Percentiles rank a stretch among this genome's conserved stretches.
phyloP scores from a whole-genome alignment of 2,113 vertebrate genomes.

The Setophaga kirtlandii region DNA sequence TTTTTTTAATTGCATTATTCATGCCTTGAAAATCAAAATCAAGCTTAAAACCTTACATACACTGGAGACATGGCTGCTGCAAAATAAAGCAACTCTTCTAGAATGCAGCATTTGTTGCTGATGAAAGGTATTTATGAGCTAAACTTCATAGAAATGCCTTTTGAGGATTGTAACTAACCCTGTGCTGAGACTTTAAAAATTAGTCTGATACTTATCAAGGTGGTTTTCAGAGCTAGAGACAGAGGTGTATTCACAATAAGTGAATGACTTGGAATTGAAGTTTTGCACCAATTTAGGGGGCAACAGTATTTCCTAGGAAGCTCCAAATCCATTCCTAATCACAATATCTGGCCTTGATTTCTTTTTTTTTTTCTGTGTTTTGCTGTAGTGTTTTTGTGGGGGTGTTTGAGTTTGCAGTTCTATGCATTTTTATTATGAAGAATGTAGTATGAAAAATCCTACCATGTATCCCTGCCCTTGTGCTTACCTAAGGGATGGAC shows the following conservation, averaged over 20 bases:
- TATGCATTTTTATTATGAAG: background rate
- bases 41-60: background rate
- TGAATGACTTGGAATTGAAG: background rate
- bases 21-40: background rate
- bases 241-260: background rate
- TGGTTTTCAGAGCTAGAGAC: background rate
- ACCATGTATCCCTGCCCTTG: background rate
- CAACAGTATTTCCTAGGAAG: rapidly evolving
- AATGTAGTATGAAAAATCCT: background rate
- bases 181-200: background rate
- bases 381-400: background rate
- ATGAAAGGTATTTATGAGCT: background rate
- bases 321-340: background rate
- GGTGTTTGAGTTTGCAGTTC: background rate
- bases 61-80: background rate
- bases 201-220: background rate
- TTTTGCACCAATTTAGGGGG: background rate
- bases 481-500: background rate
- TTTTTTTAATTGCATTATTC: background rate
- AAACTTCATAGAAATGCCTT: background rate
- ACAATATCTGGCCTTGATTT: background rate
- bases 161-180: background rate
- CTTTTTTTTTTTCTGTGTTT: background rate
- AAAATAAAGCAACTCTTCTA: background rate
- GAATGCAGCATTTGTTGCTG: background rate